These are phyloP conservation scores for Ashinkailepas kermadecensis DNA, from an alignment of 2,888 invertebrate species.

Conservation along the genomic window DNA sequence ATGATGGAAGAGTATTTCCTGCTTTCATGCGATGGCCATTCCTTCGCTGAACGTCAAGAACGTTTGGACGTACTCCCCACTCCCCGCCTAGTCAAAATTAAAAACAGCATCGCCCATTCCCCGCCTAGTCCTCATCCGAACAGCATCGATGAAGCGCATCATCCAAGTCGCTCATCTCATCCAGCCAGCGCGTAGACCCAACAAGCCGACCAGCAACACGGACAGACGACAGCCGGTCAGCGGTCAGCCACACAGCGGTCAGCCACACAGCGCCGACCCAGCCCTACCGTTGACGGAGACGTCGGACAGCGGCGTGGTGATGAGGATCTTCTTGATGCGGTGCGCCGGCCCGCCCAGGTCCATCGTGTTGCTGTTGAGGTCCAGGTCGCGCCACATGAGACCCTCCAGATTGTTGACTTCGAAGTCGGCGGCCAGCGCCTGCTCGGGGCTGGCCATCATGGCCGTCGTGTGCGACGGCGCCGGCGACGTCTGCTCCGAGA, in stretches of 20 bases:
- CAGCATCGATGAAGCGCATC: too few relatives aligned
- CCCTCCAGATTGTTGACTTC: neutral
- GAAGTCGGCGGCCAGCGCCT: neutral
- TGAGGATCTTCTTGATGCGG: neutral
- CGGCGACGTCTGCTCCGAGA: neutral
- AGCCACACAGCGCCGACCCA: neutral
- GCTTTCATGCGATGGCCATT: too few relatives aligned
- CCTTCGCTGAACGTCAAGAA: too few relatives aligned
- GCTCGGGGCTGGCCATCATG: neutral
- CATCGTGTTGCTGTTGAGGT: conserved; percentile 7
- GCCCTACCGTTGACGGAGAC: neutral
- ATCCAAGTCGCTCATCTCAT: too few relatives aligned
- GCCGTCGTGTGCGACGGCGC: neutral
- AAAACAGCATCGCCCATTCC: too few relatives aligned
- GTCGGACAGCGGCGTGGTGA: neutral
- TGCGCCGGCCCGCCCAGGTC: neutral
- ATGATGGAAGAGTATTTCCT: too few relatives aligned
- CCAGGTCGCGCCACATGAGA: conserved; percentile 10
- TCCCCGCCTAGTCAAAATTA: too few relatives aligned
- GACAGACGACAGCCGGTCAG: neutral
- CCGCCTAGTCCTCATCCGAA: too few relatives aligned
- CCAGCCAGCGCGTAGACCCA: too few relatives aligned
- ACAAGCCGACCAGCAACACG: too few relatives aligned
- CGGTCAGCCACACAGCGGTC: neutral
- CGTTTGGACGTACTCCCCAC: too few relatives aligned